Evolutionary conservation across 2,797 vertebrate species (phyloP), one percentile per base, ranked within the genome.

Genomic region (Furcifer pardalis): DNA sequence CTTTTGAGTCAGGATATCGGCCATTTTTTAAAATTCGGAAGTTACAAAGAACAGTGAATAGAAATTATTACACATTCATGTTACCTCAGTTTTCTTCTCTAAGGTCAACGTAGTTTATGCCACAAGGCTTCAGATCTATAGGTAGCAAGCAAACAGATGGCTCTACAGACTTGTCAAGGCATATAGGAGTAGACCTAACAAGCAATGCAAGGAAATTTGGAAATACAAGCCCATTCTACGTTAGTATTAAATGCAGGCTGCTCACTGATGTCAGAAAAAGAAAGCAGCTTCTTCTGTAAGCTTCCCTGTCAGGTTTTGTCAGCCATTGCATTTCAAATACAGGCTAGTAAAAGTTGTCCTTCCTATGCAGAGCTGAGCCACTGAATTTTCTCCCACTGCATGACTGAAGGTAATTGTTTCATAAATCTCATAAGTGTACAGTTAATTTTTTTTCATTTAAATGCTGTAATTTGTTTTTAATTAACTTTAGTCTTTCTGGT

Each of bases 391-490:
- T 25, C 13, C 42, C 56, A 63, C 49, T 77, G 79, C 84, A 82
- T 86, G 79, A 77, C 12, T 71, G 52, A 71, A 4, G 40, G 37
- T 59, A 77, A 52, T 27, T 40, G 76, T 77, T 27, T 42, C 25
- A 23, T 81, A 77, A 56, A 46, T 69, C 21, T 82, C 32, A n/a
- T 77, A 60, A 75, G 12, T 71, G 72, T 86, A 77, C n/a, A 13
- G 6, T 82, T 71, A 63, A 69, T 62, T 68, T 76, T 90, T 89
- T 82, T 81, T 76, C 89, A 80, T 90, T 69, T 19, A 32, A 62
- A 17, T 35, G n/a, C 40, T 69, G 52, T 75, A 83, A 44, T 35
- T 52, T 68, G 52, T 92, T 86, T 89, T 30, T 87, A 72, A 63
- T 65, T 84, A 73, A 77, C 80, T 77, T 87, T 52, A 49, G 4